Conservation (phyloP, 92 coral and sea anemone genomes). For the Porites divaricata region DNA sequence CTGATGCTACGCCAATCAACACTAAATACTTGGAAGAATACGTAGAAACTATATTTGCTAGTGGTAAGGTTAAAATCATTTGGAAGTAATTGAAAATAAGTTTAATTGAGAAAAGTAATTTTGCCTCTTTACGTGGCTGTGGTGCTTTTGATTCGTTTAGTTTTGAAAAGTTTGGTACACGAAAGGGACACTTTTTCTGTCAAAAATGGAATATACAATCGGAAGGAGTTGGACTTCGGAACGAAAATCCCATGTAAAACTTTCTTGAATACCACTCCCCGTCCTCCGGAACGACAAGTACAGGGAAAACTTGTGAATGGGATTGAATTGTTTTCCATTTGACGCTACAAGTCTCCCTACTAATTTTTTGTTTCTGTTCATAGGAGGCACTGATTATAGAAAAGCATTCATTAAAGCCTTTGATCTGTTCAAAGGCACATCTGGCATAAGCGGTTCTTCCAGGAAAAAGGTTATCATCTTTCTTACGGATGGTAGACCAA, state of each 20-base stretch:
- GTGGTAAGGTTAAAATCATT: neutral
- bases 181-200: no score
- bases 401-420: conserved; percentile 44
- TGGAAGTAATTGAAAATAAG: no score
- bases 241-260: no score
- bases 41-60: neutral
- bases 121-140: no score
- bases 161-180: no score
- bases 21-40: conserved; percentile 37
- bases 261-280: no score
- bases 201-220: no score
- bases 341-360: neutral
- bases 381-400: neutral
- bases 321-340: neutral
- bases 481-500: conserved; percentile 72
- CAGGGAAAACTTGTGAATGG: neutral
- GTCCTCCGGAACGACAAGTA: no score
- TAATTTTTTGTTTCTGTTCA: no score
- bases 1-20: conserved; percentile 57
- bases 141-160: no score
- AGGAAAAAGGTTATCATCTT: conserved; percentile 62
- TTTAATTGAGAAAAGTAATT: no score
- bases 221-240: no score
- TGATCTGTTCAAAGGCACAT: conserved; percentile 43
- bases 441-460: neutral